phyloP scores from a whole-genome alignment of 2,888 invertebrate species.

The Philhelius pedissequus region DNA sequence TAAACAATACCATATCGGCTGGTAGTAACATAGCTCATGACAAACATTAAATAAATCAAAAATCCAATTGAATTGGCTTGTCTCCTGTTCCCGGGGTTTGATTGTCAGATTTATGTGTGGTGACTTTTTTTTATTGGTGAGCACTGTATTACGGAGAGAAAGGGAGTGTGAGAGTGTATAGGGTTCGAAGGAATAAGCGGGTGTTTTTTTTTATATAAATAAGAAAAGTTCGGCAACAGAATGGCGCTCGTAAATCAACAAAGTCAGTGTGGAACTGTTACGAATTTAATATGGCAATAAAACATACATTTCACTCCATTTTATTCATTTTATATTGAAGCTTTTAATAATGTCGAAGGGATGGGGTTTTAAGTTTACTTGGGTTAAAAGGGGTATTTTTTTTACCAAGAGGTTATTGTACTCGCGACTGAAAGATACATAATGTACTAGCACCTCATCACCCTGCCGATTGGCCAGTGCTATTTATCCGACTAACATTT shows the following conservation, averaged over 20 bases:
- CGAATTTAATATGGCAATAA: slow-evolving; percentile 64
- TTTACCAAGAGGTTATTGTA: too few species aligned
- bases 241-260: slow-evolving; percentile 58
- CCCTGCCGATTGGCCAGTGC: too few species aligned
- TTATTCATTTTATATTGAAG: slow-evolving; percentile 54
- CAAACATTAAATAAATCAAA: slow-evolving; percentile 66
- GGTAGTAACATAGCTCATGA: slow-evolving; percentile 22
- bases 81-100: slow-evolving; percentile 50
- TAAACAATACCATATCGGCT: slow-evolving; percentile 14
- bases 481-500: too few species aligned
- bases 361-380: not conserved
- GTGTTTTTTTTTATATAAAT: not conserved
- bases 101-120: slow-evolving; percentile 50
- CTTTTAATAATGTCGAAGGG: not conserved
- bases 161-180: not conserved
- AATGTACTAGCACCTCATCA: too few species aligned
- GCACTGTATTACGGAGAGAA: not conserved
- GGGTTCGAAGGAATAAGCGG: not conserved
- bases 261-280: slow-evolving; percentile 60
- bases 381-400: not conserved
- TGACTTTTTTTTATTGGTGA: slow-evolving; percentile 46
- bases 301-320: slow-evolving; percentile 64
- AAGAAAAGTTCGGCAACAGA: slow-evolving; percentile 47
- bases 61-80: slow-evolving; percentile 60
- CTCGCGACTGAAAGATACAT: too few species aligned